Base-by-base conservation (phyloP, 2,113 vertebrate genomes). In the Panthera tigris region DNA sequence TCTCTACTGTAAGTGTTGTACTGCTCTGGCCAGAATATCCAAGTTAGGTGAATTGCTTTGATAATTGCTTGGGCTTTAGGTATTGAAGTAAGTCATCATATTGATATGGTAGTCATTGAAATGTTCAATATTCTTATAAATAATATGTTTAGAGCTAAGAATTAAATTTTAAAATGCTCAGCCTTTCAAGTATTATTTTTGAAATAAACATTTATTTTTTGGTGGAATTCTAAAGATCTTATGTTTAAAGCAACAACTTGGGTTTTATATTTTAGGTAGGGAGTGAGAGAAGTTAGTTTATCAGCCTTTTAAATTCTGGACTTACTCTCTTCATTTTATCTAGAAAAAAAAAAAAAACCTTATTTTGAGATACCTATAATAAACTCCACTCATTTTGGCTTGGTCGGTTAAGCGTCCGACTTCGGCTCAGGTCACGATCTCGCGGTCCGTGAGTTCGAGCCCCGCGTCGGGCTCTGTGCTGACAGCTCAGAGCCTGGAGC, bases 121-220 rank as follows among this genome's bases (percentile, higher is more conserved):
- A 94, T 92, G 50, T 81, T 90, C 85, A 93, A 19, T 41, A 63
- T 74, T 95, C 95, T 97, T 90, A n/a, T 18, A 94, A 63, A 78
- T 65, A 76, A 69, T 73, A 84, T 25, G 29, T 91, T 88, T 27
- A 48, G 57, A 76, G n/a, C 15, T 76, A 9, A 69, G 83, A 78
- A 48, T 65, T 78, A 88, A 55, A 21, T 84, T 93, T 91, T 69
- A 18, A 82, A 68, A 74, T 80, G 25, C 61, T 91, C 31, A 89
- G 3, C 5, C 63, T 94, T 96, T 90, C 19, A 76, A 25, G 55
- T 76, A 81, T 81, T 89, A 80, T 80, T 96, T 96, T 96, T 86
- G 39, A 90, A 86, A 69, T 90, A 65, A 90, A 69, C 14, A 1
- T 55, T 96, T 90, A 8, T 39, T 96, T 93, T 82, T 45, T n/a